Base-by-base conservation (phyloP, 2,888 invertebrate genomes). In the Agrilus cyanescens region DNA sequence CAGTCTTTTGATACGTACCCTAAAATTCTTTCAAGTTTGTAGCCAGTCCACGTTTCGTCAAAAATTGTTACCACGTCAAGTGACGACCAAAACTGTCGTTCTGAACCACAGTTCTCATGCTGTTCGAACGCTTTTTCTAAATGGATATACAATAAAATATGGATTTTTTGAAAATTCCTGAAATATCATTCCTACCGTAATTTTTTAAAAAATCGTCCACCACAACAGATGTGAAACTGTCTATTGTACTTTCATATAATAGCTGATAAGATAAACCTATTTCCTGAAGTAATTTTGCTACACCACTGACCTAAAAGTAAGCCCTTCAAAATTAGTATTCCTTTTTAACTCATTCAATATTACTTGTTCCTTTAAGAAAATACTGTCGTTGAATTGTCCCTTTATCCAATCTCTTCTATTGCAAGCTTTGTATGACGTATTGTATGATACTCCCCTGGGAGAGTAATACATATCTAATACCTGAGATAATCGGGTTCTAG, bases 391-490 rank as follows among this genome's bases (percentile, higher is more conserved):
- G 31, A 72, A 59, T 32, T 73, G 51, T 20, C 62, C 63, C 14
- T 61, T 58, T 53, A 75, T 72, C 33, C 72, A 62, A 1, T 61
- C 54, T 18, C 67, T 67, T 42, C 80, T 65, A 47, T 74, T 71
- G 50, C 78, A 78, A 3, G 77, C 78, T 54, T 68, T 72, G n/a
- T 77, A 67, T 29, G 63, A 62, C 0, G 66, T 60, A 16, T 78
- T 69, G 52, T 75, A 76, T 1, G 73, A 71, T 1, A 76, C 66
- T 1, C 80, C 80, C 44, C 71, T 69, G 48, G 73, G 66, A 0
- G 80, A 79, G 55, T 81, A 82, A 58, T 80, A 82, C 78, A 79
- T 78, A 46, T 80, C 77, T 34, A 81, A 60, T 12, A 80, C 57
- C 65, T 80, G 79, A 1, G 80, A 78, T 1, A 80, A 61, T 12